Base-by-base conservation (phyloP, 2,797 vertebrate species). In the Sebastes vulpes region DNA sequence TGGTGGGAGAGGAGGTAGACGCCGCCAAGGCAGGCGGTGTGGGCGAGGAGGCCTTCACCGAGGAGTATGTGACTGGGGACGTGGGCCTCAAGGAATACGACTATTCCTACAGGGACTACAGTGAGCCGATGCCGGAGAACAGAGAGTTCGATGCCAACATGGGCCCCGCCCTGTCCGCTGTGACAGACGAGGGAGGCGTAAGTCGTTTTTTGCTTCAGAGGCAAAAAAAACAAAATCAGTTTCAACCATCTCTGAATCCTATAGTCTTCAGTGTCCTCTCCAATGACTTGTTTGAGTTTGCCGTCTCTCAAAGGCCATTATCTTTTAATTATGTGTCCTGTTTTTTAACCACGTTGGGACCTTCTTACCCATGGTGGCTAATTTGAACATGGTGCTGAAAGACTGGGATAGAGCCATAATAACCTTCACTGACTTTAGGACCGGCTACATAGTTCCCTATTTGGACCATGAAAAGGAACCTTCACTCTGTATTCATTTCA, bases 161-260 rank as follows among this genome's bases (percentile, higher is more conserved):
- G 84, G 97, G 97, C 88, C 97, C 97, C 54, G 96, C 95, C 84
- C 96, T 98, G 91, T 97, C 97, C 23, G 97, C 97, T 61, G 97
- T 97, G 96, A 97, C 95, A 65, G 94, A 96, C 26, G 95, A 95
- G 94, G 97, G 96, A 96, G 96, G 96, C 94, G 98, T 98, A 98
- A 98, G 97, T 98, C 38, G 72, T 85, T 88, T 83, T 83, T 83
- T 77, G 92, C 90, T 92, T 89, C 73, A 66, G 12, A 69, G 67
- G 84, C 87, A 91, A 92, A 90, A 75, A 77, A 74, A 74, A 32
- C 28, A 4, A 20, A 89, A 87, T 83, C 84, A 7, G 16, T 92
- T 95, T 93, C 92, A 94, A 92, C 89, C 88, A 77, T 20, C 14
- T 72, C 46, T 82, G 82, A 73, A 71, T 76, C 29, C 54, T 69